Percentiles rank a stretch among this genome's conserved stretches.
Conservation (phyloP, 2,888 invertebrate species). For the Heliconius cydno region DNA sequence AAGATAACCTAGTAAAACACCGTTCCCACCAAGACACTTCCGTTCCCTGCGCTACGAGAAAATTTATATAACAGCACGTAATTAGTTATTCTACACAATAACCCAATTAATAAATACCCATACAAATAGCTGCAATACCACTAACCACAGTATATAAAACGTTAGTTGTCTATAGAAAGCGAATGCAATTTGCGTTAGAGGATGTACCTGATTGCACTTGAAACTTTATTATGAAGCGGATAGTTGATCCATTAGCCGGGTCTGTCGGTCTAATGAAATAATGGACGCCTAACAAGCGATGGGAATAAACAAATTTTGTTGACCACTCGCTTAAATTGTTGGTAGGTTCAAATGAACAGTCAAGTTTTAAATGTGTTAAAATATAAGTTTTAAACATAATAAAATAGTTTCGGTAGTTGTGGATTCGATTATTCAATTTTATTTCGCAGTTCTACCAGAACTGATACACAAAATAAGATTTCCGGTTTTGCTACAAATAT, state of each 20-base stretch:
- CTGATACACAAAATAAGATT: too few species aligned
- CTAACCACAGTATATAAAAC: neutral
- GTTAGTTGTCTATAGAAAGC: constrained; percentile 6
- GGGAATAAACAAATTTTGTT: constrained; percentile 58
- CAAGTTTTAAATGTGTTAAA: neutral
- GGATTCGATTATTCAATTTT: too few species aligned
- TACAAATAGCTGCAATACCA: neutral
- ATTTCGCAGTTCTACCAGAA: too few species aligned
- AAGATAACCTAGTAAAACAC: too few species aligned
- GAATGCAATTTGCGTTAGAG: constrained; percentile 31
- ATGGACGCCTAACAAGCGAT: constrained; percentile 57
- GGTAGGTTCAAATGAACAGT: constrained; percentile 4
- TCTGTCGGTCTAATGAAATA: constrained; percentile 58
- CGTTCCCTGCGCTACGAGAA: too few species aligned
- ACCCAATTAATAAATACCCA: neutral
- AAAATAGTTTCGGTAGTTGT: too few species aligned
- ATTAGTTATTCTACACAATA: neutral
- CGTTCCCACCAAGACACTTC: too few species aligned
- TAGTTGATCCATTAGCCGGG: constrained; percentile 57
- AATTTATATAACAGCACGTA: too few species aligned
- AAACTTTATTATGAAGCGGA: constrained; percentile 45
- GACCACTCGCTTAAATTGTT: constrained; percentile 26
- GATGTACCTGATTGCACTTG: constrained; percentile 37
- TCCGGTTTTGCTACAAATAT: too few species aligned
- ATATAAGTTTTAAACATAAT: too few species aligned